Evolutionary conservation across 2,888 invertebrate species (phyloP).

Genomic region (Clivina fossor): DNA sequence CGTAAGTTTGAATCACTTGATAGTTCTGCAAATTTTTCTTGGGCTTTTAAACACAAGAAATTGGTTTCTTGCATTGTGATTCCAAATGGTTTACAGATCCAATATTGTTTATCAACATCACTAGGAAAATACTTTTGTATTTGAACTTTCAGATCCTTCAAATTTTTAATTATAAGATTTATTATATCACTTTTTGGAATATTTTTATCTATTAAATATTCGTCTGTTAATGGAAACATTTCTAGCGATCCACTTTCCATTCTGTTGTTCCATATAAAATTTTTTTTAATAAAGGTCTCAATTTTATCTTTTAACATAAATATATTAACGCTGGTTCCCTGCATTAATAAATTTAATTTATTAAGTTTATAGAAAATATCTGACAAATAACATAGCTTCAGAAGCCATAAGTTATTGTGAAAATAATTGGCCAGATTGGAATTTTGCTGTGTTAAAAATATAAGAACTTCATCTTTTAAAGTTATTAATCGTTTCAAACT

Average conservation of each 20-base stretch:
- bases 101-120: conserved; percentile 36
- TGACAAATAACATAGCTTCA: conserved; percentile 33
- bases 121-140: conserved; percentile 36
- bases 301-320: no score
- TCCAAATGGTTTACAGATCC: conserved; percentile 37
- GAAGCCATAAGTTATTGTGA: conserved; percentile 27
- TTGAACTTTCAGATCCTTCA: conserved; percentile 37
- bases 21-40: conserved; percentile 37
- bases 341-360: conserved; percentile 27
- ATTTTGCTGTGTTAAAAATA: conserved; percentile 40
- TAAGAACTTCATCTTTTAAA: conserved; percentile 40
- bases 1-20: conserved; percentile 37
- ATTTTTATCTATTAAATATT: conserved; percentile 39
- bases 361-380: conserved; percentile 31
- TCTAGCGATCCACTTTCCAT: conserved; percentile 37
- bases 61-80: conserved; percentile 31
- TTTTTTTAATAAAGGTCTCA: no score
- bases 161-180: conserved; percentile 37
- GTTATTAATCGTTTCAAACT: conserved; percentile 38
- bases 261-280: conserved; percentile 38
- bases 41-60: conserved; percentile 33
- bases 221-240: conserved; percentile 38
- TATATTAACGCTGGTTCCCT: no score
- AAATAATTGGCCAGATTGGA: conserved; percentile 32
- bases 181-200: conserved; percentile 36